Percentiles rank a stretch among this genome's conserved stretches.
Evolutionary conservation across 2,888 invertebrate genomes (phyloP).

Genomic region (Parnassius glacialis): DNA sequence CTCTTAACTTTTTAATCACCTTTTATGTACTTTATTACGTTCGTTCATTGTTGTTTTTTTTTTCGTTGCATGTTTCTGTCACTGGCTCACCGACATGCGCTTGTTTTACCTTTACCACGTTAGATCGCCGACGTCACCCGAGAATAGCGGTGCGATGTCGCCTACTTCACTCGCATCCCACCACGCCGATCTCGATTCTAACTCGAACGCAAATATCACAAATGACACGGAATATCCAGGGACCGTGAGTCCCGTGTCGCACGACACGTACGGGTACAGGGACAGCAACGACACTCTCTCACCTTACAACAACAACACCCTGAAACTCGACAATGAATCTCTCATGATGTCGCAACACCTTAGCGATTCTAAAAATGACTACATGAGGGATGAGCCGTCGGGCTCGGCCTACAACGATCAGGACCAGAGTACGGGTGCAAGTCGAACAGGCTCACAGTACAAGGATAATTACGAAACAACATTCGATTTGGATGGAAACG

Average conservation of each 20-base stretch:
- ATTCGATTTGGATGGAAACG: constrained; percentile 94
- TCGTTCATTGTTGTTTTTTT: constrained; percentile 52
- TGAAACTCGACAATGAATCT: constrained; percentile 74
- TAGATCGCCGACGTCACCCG: constrained; percentile 75
- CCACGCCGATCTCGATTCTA: constrained; percentile 55
- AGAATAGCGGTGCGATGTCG: constrained; percentile 72
- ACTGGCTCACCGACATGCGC: constrained; percentile 77
- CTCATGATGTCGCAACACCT: constrained; percentile 68
- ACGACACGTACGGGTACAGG: constrained; percentile 83
- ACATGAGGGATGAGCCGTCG: constrained; percentile 60
- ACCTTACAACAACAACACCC: constrained; percentile 73
- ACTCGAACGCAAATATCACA: constrained; percentile 48
- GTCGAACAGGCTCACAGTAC: constrained; percentile 67
- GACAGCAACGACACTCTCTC: constrained; percentile 49
- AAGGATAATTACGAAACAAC: constrained; percentile 91
- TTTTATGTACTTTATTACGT: constrained; percentile 50
- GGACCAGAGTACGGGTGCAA: constrained; percentile 53
- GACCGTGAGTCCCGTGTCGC: constrained; percentile 68
- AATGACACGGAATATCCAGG: constrained; percentile 62
- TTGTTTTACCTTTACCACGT: constrained; percentile 62
- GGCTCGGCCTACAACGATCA: constrained; percentile 63
- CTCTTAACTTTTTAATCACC: constrained; percentile 49
- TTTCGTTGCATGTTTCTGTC: constrained; percentile 77
- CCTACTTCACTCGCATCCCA: constrained; percentile 63
- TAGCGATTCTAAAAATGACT: constrained; percentile 67